These are phyloP conservation scores for Cuculus canorus DNA, from an alignment of 2,797 vertebrate species.

Conservation along the genomic window DNA sequence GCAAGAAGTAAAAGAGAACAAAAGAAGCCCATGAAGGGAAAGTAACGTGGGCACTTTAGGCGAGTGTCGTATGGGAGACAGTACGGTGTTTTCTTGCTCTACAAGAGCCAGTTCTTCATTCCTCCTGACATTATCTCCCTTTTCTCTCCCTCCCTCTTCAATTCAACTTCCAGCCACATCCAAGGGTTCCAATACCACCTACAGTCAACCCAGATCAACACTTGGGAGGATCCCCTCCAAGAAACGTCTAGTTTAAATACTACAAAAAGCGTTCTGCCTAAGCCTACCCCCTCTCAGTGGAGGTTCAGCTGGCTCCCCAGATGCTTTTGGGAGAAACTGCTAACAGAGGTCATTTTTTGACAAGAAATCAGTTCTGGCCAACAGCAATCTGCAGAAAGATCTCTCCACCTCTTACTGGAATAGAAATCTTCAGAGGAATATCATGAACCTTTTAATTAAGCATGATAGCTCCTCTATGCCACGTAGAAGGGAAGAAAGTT, in stretches of 20 bases:
- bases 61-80: neutral
- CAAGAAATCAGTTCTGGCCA: slow-evolving; percentile 10
- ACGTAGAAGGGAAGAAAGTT: neutral
- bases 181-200: neutral
- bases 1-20: neutral
- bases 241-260: neutral
- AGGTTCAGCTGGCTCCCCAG: neutral
- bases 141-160: neutral
- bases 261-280: neutral
- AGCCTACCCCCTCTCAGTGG: neutral
- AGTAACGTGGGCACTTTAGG: neutral
- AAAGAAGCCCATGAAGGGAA: neutral
- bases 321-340: slow-evolving; percentile 5
- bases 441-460: neutral
- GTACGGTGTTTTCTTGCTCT: neutral
- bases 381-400: neutral
- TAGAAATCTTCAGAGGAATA: neutral
- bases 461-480: neutral
- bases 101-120: neutral
- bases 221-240: neutral
- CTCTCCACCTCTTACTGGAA: neutral
- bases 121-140: neutral
- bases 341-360: neutral
- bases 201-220: neutral
- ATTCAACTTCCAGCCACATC: neutral